Base-by-base conservation (phyloP, 2,113 vertebrate species). In the Cynopterus brachyotis region DNA sequence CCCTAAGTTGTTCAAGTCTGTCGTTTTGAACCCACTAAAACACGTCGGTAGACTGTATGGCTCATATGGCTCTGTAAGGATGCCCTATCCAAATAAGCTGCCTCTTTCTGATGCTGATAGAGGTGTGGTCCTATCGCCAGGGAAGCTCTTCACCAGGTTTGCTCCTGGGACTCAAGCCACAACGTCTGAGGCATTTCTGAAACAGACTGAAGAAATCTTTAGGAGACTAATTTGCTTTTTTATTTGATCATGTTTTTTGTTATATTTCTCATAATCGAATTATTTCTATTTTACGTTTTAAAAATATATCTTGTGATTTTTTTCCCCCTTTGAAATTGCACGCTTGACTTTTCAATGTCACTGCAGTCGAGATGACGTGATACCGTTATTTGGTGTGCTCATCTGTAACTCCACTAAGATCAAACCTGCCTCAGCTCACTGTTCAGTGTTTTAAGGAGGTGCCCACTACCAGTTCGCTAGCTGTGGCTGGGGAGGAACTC, bases 251-350 rank as follows among this genome's bases (percentile, higher is more conserved):
- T 72, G 32, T 62, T 94, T 75, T 73, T 93, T 2, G 24, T 82
- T 80, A 20, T 78, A 45, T 66, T 66, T 7, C 30, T 88, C 45
- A 85, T 80, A 19, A 37, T 50, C 60, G 35, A 62, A 9, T 20
- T 24, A 50, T 95, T 59, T 96, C 26, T 55, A 67, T 55, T 93
- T 87, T 75, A 75, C 60, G 60, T 42, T 93, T 70, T 95, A 32
- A 60, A 89, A 75, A 62, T 85, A 62, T 85, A 64, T 69, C 89
- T 62, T 75, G 57, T 72, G 57, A 84, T 69, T 89, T 88, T 62
- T 80, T 76, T 75, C 59, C 50, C 50, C 32, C 60, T 87, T 96
- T 84, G 59, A 89, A 67, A 89, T 84, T 72, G 69, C 6, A 20
- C 59, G 24, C 47, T 78, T 93, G 59, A 69, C 9, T 62, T 91